Percentiles rank a stretch among this genome's conserved stretches.
These are phyloP conservation scores for Neopipo cinnamomea DNA, from an alignment of 2,113 vertebrate species.

Conservation along the genomic window DNA sequence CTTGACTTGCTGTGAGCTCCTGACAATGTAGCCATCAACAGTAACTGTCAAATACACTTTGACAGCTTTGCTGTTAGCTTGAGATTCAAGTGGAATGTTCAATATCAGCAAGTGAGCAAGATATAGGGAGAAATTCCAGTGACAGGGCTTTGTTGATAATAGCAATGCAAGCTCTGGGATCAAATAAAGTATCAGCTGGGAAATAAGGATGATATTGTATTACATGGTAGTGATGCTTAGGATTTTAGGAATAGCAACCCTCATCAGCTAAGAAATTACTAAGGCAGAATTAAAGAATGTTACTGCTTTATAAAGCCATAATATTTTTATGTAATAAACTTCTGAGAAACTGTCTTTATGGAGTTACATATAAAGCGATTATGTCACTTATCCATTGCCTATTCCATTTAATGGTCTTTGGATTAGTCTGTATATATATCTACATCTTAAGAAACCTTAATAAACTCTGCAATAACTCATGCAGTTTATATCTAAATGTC, in stretches of 20 bases:
- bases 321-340: neutral
- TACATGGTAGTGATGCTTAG: neutral
- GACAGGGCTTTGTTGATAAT: neutral
- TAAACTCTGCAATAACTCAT: neutral
- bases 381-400: neutral
- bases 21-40: neutral
- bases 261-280: neutral
- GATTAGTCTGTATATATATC: neutral
- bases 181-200: neutral
- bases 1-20: neutral
- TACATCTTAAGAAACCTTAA: neutral
- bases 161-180: neutral
- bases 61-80: neutral
- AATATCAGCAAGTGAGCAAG: neutral
- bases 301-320: neutral
- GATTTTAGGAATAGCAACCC: neutral
- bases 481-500: neutral
- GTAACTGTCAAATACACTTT: slow-evolving; percentile 10
- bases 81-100: neutral
- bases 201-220: neutral
- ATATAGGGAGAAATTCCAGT: neutral
- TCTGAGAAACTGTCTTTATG: neutral
- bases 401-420: neutral
- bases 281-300: neutral
- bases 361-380: neutral